Evolutionary conservation across 1,140 invertebrate genomes (phyloP), one percentile per base, ranked within the genome.

Genomic region (Pinna nobilis): DNA sequence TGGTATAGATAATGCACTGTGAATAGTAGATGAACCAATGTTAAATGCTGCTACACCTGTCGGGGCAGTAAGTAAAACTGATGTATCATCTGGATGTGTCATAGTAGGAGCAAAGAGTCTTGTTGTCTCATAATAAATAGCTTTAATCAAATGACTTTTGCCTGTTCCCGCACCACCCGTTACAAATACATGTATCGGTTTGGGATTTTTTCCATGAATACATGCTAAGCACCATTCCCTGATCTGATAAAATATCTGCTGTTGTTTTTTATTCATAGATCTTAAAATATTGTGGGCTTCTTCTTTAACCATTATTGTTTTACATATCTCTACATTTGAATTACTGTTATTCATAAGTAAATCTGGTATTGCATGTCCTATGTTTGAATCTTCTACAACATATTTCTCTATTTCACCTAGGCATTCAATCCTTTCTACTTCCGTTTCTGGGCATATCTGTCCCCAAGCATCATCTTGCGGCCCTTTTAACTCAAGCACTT

Each of bases 61-160:
- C 7, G 53, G 63, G 6, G 71, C 71, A 33, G 55, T 55, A 13
- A 75, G 32, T 55, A 78, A 25, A 5, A 71, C 33, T 23, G 44
- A 33, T 2, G 55, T 23, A 59, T 68, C 25, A 20, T 74, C 67
- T 1, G 63, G 67, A 35, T 51, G 33, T 39, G 18, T n/a, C 2
- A 25, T 23, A 20, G 18, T 50, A 47, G 37, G 28, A 0, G 50
- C 30, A 6, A 78, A 55, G 20, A 78, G 60, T 75, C 57, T 66
- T 33, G 65, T n/a, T 15, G 57, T 25, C 33, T 78, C 76, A 68
- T 78, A 76, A 63, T 75, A 33, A 39, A 76, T 57, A 15, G 44
- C 44, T 57, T 77, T 74, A 23, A 77, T 74, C 6, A 77, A 35
- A 65, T 77, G 70, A 53, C 66, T 73, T 57, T 77, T 76, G 39